A percentile compares a stretch with the other conserved stretches of the same genome.
Conservation (phyloP, 2,888 invertebrate species). For the Oligia fasciuncula region DNA sequence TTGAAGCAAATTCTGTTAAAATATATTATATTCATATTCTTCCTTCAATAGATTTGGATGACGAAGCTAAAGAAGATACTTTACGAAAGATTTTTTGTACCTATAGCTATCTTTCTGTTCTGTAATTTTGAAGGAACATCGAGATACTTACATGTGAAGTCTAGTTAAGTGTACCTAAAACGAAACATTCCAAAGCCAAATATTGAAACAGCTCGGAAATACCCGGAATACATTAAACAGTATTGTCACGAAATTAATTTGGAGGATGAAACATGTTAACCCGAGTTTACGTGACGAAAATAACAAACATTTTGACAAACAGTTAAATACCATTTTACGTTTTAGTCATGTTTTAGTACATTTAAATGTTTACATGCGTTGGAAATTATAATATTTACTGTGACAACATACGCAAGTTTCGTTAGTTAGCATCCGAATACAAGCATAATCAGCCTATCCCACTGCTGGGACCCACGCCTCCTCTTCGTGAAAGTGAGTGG, state of each 20-base stretch:
- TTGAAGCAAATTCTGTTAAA: conserved; percentile 6
- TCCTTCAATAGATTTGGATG: conserved; percentile 11
- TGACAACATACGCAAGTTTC: neutral
- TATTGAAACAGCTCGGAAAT: conserved; percentile 8
- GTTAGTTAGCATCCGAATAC: too few relatives aligned
- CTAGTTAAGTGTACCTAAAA: neutral
- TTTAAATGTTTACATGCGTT: conserved; percentile 21
- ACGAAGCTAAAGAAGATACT: neutral
- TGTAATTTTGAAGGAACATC: neutral
- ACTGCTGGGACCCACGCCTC: too few relatives aligned
- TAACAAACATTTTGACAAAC: conserved; percentile 34
- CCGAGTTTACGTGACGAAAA: conserved; percentile 40
- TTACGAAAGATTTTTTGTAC: neutral
- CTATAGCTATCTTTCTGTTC: neutral
- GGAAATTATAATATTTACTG: conserved; percentile 4
- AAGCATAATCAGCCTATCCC: neutral
- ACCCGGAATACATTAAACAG: conserved; percentile 11
- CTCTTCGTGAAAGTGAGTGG: too few relatives aligned
- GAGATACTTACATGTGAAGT: neutral
- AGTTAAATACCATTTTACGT: conserved; percentile 32
- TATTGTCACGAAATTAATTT: conserved; percentile 55
- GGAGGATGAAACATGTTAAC: conserved; percentile 5
- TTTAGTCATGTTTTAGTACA: neutral
- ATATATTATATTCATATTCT: neutral
- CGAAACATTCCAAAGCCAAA: neutral